phyloP scores from a whole-genome alignment of 2,888 invertebrate genomes.

The Chloroclystis v-ata region DNA sequence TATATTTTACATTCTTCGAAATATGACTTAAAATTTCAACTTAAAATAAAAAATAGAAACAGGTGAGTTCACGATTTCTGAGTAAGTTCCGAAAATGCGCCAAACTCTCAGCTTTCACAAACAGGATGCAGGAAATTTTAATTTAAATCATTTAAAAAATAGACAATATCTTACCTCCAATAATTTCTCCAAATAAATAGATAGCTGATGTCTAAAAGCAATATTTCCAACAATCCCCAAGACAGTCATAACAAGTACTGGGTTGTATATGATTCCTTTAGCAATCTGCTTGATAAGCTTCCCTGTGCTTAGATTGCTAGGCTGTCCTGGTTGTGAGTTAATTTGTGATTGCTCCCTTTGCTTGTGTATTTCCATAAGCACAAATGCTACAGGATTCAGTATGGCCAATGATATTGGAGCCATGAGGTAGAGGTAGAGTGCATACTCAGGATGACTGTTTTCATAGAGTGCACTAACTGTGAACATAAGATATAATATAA shows the following conservation, averaged over 20 bases:
- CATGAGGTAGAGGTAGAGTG: slow-evolving; percentile 93
- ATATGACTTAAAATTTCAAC: too few species aligned
- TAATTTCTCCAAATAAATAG: slow-evolving; percentile 84
- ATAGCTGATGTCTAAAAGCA: slow-evolving; percentile 86
- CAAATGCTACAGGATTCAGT: slow-evolving; percentile 93
- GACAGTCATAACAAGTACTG: slow-evolving; percentile 94
- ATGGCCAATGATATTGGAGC: slow-evolving; percentile 96
- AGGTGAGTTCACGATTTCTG: too few species aligned
- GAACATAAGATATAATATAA: slow-evolving; percentile 22
- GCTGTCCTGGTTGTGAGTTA: slow-evolving; percentile 35
- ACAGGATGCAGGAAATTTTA: too few species aligned
- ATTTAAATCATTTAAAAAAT: too few species aligned
- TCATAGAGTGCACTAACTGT: slow-evolving; percentile 91
- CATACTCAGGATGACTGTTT: slow-evolving; percentile 91
- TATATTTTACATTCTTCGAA: too few species aligned
- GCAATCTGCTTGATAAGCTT: slow-evolving; percentile 70
- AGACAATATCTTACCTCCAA: slow-evolving; percentile 79
- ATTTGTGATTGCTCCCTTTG: slow-evolving; percentile 56
- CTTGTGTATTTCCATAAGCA: slow-evolving; percentile 90
- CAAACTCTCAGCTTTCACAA: too few species aligned
- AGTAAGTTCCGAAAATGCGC: too few species aligned
- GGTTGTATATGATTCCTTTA: slow-evolving; percentile 90
- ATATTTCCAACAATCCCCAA: slow-evolving; percentile 92
- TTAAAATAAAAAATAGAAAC: too few species aligned
- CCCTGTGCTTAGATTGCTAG: slow-evolving; percentile 40